phyloP scores from a whole-genome alignment of 2,113 vertebrate species.

The Struthio camelus region DNA sequence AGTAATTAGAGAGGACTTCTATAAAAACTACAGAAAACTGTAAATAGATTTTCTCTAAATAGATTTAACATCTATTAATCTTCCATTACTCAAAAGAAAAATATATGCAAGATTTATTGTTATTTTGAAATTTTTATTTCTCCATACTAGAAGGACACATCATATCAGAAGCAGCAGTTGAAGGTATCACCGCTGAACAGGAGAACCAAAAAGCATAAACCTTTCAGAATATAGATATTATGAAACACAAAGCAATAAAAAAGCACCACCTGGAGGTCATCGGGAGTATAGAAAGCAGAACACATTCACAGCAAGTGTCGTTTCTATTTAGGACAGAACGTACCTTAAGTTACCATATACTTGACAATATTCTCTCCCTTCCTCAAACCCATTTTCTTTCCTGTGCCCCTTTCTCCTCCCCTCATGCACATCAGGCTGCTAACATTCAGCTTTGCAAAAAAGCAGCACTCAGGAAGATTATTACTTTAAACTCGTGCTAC shows the following conservation, averaged over 20 bases:
- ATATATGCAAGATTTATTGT: neutral
- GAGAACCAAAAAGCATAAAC: neutral
- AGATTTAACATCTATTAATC: neutral
- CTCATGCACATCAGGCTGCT: neutral
- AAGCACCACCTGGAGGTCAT: conserved; percentile 35
- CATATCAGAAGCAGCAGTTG: neutral
- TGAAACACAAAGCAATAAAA: neutral
- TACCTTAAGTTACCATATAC: neutral
- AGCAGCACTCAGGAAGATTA: neutral
- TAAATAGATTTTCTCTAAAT: too few species aligned
- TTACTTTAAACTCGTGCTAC: neutral
- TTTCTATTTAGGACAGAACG: neutral
- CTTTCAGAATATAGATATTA: neutral
- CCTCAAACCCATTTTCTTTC: neutral
- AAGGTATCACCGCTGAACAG: neutral
- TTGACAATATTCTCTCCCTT: neutral
- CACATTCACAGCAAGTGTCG: neutral
- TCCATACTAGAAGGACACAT: neutral
- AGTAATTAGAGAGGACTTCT: neutral
- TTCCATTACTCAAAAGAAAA: neutral
- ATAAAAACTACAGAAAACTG: too few species aligned
- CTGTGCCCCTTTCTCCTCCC: neutral
- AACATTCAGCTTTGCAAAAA: neutral
- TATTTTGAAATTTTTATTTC: neutral
- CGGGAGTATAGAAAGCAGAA: neutral